Evolutionary conservation across 2,113 vertebrate species (phyloP).

Genomic region (Muscicapa adusta): DNA sequence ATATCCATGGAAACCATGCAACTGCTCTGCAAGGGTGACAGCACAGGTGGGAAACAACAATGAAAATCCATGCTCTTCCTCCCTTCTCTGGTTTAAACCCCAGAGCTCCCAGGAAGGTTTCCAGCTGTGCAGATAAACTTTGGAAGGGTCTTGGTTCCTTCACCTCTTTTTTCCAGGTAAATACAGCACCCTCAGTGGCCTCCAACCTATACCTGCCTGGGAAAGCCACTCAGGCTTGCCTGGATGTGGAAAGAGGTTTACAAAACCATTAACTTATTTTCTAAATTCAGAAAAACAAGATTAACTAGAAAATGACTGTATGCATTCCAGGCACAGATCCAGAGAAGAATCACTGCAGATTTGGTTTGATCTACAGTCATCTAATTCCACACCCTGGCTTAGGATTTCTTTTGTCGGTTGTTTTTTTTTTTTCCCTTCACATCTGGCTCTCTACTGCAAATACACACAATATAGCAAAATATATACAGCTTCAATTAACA

Average conservation of each 20-base stretch:
- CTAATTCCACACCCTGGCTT: not conserved
- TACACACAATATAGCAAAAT: conserved; percentile 62
- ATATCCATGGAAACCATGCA: accelerated
- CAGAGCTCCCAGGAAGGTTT: not conserved
- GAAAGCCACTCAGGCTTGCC: not conserved
- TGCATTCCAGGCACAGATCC: not conserved
- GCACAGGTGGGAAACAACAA: not conserved
- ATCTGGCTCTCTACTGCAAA: conserved; percentile 57
- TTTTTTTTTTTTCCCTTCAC: not conserved
- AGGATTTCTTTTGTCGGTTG: not conserved
- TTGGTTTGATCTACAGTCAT: not conserved
- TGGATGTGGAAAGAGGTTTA: not conserved
- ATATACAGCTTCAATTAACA: conserved; percentile 64
- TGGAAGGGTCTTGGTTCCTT: not conserved
- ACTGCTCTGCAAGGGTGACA: not conserved
- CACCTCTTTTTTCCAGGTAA: not conserved
- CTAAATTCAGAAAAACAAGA: not conserved
- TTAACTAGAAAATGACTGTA: conserved; percentile 2
- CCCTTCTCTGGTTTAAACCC: not conserved
- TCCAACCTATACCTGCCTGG: not conserved
- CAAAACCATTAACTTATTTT: conserved; percentile 30
- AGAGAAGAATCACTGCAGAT: not conserved
- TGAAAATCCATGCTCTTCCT: not conserved
- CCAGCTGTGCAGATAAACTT: not conserved
- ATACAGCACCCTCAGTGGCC: not conserved